Conservation (phyloP, 2,113 vertebrate species). For the Paramisgurnus dabryanus region DNA sequence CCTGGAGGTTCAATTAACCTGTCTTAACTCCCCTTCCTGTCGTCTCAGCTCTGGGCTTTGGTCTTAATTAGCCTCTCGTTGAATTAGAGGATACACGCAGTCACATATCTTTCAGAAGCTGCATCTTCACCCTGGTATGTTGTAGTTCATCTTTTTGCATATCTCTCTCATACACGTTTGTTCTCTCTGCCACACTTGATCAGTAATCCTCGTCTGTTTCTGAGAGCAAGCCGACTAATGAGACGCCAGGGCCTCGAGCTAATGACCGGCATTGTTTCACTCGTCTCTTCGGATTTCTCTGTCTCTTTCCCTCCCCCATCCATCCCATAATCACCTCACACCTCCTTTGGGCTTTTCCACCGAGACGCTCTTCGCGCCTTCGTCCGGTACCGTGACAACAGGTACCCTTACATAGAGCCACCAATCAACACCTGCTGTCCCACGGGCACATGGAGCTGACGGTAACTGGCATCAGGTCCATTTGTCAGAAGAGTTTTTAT, state of each 20-base stretch:
- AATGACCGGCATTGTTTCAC: conserved; percentile 57
- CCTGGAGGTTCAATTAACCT: conserved; percentile 80
- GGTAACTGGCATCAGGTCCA: conserved; percentile 47
- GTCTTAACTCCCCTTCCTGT: conserved; percentile 63
- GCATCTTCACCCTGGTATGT: conserved; percentile 19
- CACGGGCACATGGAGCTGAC: conserved; percentile 50
- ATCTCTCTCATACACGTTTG: conserved; percentile 53
- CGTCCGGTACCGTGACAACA: conserved; percentile 67
- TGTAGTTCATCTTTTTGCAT: not conserved
- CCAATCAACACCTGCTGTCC: conserved; percentile 74
- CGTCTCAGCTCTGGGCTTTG: conserved; percentile 34
- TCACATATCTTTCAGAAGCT: not conserved
- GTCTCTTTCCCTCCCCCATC: conserved; percentile 55
- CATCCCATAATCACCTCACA: conserved; percentile 71
- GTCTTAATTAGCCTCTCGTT: conserved; percentile 75
- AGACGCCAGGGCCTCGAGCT: conserved; percentile 71
- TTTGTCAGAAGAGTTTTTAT: conserved; percentile 27
- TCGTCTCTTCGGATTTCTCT: conserved; percentile 46
- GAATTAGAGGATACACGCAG: conserved; percentile 63
- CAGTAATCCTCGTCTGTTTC: conserved; percentile 59
- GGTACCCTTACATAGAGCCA: conserved; percentile 71
- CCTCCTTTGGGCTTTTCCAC: conserved; percentile 65
- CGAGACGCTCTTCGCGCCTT: conserved; percentile 70
- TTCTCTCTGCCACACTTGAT: conserved; percentile 51
- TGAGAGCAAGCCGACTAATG: conserved; percentile 76